Percentiles rank a stretch among this genome's conserved stretches.
Conservation (phyloP, 2,888 invertebrate species). For the Bellardia pandia region DNA sequence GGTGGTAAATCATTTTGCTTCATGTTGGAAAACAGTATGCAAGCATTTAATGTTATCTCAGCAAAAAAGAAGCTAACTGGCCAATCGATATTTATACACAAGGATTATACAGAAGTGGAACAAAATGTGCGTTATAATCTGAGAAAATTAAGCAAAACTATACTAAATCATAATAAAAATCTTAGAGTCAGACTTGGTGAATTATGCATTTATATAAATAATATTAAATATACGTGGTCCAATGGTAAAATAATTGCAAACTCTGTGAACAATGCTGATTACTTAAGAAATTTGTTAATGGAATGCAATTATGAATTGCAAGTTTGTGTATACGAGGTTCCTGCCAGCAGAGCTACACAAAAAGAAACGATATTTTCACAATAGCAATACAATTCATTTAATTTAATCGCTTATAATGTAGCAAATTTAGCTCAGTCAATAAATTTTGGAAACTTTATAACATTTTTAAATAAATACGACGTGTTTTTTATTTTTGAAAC, state of each 20-base stretch:
- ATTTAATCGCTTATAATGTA: conserved; percentile 12
- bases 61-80: background rate
- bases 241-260: background rate
- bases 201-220: too few species aligned
- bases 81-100: too few species aligned
- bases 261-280: background rate
- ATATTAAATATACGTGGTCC: background rate
- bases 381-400: background rate
- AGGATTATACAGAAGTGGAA: too few species aligned
- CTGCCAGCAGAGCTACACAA: too few species aligned
- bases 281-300: background rate
- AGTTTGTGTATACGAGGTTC: too few species aligned
- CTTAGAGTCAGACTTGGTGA: too few species aligned
- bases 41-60: background rate
- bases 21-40: background rate
- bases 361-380: background rate
- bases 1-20: background rate
- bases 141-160: too few species aligned
- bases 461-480: conserved; percentile 6
- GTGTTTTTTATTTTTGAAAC: conserved; percentile 19
- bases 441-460: conserved; percentile 6
- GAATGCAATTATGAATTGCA: too few species aligned
- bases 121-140: too few species aligned
- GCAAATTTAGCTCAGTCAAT: background rate
- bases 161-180: too few species aligned